Conservation (phyloP, 2,113 vertebrate genomes). For the Castor canadensis region DNA sequence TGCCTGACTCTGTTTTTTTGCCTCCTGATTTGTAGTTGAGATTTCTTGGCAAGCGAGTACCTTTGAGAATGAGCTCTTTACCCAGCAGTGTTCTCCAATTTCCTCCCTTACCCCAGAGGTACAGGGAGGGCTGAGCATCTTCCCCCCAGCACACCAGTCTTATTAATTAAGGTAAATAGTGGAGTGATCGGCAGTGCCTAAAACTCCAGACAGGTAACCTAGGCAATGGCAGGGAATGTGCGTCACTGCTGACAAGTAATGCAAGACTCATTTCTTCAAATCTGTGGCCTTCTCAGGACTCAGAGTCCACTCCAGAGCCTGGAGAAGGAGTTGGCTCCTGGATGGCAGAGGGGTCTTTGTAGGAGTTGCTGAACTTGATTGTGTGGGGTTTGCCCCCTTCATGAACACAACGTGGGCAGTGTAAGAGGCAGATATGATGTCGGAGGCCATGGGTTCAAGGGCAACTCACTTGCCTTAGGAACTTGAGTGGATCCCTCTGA, state of each 20-base stretch:
- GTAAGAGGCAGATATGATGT: neutral
- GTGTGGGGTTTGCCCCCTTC: neutral
- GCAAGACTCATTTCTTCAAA: constrained; percentile 60
- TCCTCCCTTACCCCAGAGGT: neutral
- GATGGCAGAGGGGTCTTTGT: neutral
- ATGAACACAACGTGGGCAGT: neutral
- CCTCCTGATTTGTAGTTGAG: neutral
- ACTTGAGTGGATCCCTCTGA: neutral
- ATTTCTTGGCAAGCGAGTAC: neutral
- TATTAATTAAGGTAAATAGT: constrained; percentile 44
- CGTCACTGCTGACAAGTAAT: neutral
- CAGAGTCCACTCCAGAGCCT: constrained; percentile 4
- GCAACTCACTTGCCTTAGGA: neutral
- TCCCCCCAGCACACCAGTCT: neutral
- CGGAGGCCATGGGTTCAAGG: neutral
- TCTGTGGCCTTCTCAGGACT: neutral
- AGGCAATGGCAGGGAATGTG: constrained; percentile 54
- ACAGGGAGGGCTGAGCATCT: neutral
- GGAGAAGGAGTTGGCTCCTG: constrained; percentile 34
- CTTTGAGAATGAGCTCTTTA: neutral
- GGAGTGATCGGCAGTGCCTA: neutral
- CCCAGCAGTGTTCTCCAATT: neutral
- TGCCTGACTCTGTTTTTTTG: neutral
- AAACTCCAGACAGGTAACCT: constrained; percentile 63
- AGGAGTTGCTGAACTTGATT: neutral